phyloP scores from a whole-genome alignment of 2,113 vertebrate species.

The Gymnogyps californianus region DNA sequence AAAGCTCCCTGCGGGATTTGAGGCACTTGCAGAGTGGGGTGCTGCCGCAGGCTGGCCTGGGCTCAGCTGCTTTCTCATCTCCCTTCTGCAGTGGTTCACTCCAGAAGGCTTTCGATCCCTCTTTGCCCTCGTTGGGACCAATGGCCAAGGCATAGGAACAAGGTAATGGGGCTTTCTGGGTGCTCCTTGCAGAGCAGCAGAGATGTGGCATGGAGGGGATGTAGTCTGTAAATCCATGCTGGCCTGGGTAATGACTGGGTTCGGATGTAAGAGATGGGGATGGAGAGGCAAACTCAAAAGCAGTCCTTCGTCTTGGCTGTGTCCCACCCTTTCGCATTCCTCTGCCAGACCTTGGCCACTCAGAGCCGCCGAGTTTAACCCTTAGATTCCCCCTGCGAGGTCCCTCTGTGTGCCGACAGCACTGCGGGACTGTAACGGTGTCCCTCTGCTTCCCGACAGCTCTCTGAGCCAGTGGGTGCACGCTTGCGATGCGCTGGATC shows the following conservation, averaged over 20 bases:
- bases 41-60: background rate
- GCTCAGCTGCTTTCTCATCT: background rate
- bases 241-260: background rate
- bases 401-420: fast-evolving
- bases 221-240: background rate
- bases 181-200: background rate
- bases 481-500: slow-evolving; percentile 87
- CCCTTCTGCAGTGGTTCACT: slow-evolving; percentile 88
- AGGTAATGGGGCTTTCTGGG: slow-evolving; percentile 73
- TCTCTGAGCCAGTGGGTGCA: slow-evolving; percentile 98
- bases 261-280: fast-evolving
- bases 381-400: fast-evolving
- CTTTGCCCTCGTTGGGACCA: slow-evolving; percentile 94
- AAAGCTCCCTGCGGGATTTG: background rate
- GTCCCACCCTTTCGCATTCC: background rate
- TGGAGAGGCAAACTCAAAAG: background rate
- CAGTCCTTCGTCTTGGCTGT: background rate
- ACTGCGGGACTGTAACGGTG: background rate
- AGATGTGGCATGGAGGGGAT: background rate
- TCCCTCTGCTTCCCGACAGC: slow-evolving; percentile 54
- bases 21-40: background rate
- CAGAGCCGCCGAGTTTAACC: background rate
- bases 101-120: slow-evolving; percentile 93
- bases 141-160: slow-evolving; percentile 96
- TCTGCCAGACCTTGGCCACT: background rate